These are phyloP conservation scores for Caretta caretta DNA, from an alignment of 2,113 vertebrate species.

Conservation along the genomic window DNA sequence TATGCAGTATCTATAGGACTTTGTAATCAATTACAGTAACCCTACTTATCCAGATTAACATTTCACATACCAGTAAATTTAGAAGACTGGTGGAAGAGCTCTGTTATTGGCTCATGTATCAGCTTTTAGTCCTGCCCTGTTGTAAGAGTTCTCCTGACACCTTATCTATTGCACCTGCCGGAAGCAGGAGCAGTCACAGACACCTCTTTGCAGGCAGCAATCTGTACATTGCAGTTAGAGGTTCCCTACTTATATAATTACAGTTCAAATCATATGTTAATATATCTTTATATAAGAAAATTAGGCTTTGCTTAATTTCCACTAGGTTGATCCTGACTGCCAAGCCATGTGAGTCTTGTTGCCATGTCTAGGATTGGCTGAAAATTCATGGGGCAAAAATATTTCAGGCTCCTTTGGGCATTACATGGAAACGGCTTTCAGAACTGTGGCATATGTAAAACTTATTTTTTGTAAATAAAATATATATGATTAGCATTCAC, in stretches of 20 bases:
- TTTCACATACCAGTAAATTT: neutral
- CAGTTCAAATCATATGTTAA: slow-evolving; percentile 38
- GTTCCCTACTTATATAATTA: neutral
- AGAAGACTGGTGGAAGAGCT: neutral
- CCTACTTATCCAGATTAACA: neutral
- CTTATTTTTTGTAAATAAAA: slow-evolving; percentile 4
- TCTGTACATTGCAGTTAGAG: neutral
- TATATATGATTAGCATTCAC: neutral
- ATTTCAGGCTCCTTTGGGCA: neutral
- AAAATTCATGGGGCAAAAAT: neutral
- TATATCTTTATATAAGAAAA: neutral
- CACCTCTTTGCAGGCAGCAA: neutral
- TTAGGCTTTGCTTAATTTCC: slow-evolving; percentile 34
- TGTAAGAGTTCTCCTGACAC: neutral
- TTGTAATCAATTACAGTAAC: neutral
- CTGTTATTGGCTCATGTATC: neutral
- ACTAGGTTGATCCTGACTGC: neutral
- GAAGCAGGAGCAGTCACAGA: neutral
- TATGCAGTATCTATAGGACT: neutral
- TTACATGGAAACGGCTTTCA: neutral
- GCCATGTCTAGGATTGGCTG: slow-evolving; percentile 26
- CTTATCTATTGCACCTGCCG: neutral
- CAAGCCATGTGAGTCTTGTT: neutral
- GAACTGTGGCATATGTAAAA: neutral
- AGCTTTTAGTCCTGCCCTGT: neutral